Base-by-base conservation (phyloP, 1,140 invertebrate species). In the Chrysomallon squamiferum region DNA sequence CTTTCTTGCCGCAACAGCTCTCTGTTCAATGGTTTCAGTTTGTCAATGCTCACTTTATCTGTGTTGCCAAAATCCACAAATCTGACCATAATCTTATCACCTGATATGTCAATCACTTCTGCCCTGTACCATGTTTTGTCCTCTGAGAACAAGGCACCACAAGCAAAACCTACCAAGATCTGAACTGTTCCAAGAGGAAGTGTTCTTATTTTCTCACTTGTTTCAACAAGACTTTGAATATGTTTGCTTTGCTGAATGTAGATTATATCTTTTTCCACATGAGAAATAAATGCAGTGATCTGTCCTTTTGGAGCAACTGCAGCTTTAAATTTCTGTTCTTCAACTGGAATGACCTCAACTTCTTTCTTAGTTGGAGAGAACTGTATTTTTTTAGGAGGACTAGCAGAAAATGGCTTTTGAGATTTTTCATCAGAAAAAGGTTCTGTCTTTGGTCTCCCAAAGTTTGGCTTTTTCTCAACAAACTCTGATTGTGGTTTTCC, bases 81-180 rank as follows among this genome's bases (percentile, higher is more conserved):
- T 27, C 90, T 86, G 0, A 94, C 89, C 0, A 90, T 90, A 13
- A 89, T 91, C 22, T 91, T 89, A 15, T 62, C 54, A 38, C 52
- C 65, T 9, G 47, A 43, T 3, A 61, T 27, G 30, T 66, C 90
- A 0, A 92, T 84, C 18, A 93, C 90, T 71, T 90, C 88, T 1
- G 92, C 92, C 65, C 93, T 86, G 74, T 92, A 94, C 91, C 92
- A 93, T 59, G 88, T 87, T 22, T 84, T 79, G 83, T 93, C 92
- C 66, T 87, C 87, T 66, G 88, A 88, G 69, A 91, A 93, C 62
- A 89, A 86, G 0, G 92, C 93, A 33, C 90, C 86, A 76, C 92
- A 94, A 1, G 90, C 74, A 0, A 88, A 43, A n/a, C 69, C 69
- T 22, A 54, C 43, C 5, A 25, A 13, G 0, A 45, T 27, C n/a